A percentile compares a stretch with the other conserved stretches of the same genome.
phyloP scores from a whole-genome alignment of 1,140 invertebrate genomes.

The Bicyclus anynana region DNA sequence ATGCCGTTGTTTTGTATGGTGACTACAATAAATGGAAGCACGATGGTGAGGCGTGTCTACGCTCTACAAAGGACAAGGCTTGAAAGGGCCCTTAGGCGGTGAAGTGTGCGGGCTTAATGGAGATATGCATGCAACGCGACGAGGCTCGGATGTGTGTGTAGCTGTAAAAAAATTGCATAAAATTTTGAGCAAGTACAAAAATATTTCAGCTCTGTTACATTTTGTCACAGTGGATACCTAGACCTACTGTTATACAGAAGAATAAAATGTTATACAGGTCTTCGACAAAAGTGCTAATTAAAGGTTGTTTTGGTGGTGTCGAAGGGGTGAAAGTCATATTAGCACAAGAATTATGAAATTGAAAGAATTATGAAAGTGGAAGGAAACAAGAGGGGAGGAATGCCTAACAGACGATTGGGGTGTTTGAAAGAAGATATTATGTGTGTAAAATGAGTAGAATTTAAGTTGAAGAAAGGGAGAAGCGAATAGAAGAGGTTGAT shows the following conservation, averaged over 20 bases:
- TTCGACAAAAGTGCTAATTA: too few relatives aligned
- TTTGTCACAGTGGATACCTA: background rate
- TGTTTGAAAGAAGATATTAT: too few relatives aligned
- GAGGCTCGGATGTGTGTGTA: conserved; percentile 6
- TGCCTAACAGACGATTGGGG: too few relatives aligned
- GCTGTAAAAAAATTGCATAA: conserved; percentile 9
- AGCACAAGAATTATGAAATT: too few relatives aligned
- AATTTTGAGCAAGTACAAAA: background rate
- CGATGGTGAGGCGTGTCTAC: conserved; percentile 31
- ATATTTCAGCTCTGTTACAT: background rate
- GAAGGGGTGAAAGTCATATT: too few relatives aligned
- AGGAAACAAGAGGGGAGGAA: too few relatives aligned
- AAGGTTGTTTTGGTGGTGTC: too few relatives aligned
- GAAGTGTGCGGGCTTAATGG: conserved; percentile 33
- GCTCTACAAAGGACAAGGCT: conserved; percentile 31
- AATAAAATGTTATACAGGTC: background rate
- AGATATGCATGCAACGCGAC: conserved; percentile 29
- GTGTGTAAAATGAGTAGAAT: too few relatives aligned
- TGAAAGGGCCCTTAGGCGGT: conserved; percentile 35
- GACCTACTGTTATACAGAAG: too few relatives aligned
- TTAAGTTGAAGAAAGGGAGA: too few relatives aligned
- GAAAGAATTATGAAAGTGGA: too few relatives aligned
- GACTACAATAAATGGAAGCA: conserved; percentile 35
- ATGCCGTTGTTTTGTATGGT: conserved; percentile 29
- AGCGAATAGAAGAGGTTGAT: too few relatives aligned